These are phyloP conservation scores for Drosophila nikananu DNA, from an alignment of 1,140 invertebrate species.

Conservation along the genomic window DNA sequence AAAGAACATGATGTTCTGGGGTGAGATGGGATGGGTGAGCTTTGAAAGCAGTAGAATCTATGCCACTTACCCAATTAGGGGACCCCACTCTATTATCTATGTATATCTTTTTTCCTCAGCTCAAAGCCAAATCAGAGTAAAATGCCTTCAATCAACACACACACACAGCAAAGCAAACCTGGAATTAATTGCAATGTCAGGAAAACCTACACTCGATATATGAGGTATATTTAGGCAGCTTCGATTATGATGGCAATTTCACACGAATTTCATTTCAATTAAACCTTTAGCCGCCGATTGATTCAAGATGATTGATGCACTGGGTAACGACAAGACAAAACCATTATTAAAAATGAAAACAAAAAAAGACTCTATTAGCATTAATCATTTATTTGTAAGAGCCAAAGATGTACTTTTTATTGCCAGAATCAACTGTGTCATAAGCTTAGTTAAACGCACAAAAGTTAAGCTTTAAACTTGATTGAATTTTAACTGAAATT, in stretches of 20 bases:
- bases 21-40: too few relatives aligned
- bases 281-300: neutral
- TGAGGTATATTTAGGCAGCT: neutral
- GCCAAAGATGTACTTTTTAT: too few relatives aligned
- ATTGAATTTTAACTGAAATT: neutral
- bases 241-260: slow-evolving; percentile 14
- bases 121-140: slow-evolving; percentile 6
- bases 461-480: neutral
- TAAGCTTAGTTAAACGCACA: neutral
- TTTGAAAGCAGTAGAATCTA: slow-evolving; percentile 11
- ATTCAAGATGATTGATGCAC: slow-evolving; percentile 13
- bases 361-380: neutral
- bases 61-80: slow-evolving; percentile 44
- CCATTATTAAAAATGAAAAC: too few relatives aligned
- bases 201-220: neutral
- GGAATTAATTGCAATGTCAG: neutral
- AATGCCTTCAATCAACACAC: slow-evolving; percentile 8
- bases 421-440: too few relatives aligned
- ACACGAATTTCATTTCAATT: slow-evolving; percentile 17
- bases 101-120: neutral
- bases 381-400: too few relatives aligned
- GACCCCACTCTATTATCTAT: slow-evolving; percentile 1
- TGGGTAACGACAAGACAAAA: slow-evolving; percentile 1
- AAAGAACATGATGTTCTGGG: slow-evolving; percentile 15
- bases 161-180: neutral